Conservation (phyloP, 2,888 invertebrate species). For the Oligia fasciuncula region DNA sequence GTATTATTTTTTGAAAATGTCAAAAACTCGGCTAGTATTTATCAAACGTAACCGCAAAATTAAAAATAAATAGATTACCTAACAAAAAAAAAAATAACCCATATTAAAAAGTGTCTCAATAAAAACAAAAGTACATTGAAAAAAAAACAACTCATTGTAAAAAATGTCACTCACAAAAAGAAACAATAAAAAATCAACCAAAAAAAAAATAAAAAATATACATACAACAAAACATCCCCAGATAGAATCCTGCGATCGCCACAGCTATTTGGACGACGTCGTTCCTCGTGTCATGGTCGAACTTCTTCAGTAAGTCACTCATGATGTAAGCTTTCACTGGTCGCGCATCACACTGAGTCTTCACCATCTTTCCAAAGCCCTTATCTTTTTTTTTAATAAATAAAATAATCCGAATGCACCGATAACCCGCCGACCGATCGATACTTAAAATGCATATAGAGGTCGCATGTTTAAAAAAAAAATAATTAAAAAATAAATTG, state of each 20-base stretch:
- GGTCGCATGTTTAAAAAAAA: slow-evolving; percentile 69
- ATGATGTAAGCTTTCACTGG: slow-evolving; percentile 86
- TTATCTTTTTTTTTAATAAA: slow-evolving; percentile 68
- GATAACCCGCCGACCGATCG: slow-evolving; percentile 83
- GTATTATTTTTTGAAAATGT: not conserved
- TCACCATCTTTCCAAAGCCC: slow-evolving; percentile 78
- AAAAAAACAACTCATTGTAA: not conserved
- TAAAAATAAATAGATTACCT: no score
- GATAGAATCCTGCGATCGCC: slow-evolving; percentile 82
- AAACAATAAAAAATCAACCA: not conserved
- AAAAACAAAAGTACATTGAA: not conserved
- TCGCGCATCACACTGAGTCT: slow-evolving; percentile 83
- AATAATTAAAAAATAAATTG: slow-evolving; percentile 58
- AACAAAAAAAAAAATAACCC: not conserved
- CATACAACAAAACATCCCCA: slow-evolving; percentile 85
- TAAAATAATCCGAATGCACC: slow-evolving; percentile 76
- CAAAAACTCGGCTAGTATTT: not conserved
- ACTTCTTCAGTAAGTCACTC: slow-evolving; percentile 86
- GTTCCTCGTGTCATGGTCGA: slow-evolving; percentile 81
- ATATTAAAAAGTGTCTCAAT: not conserved
- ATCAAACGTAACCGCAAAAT: not conserved
- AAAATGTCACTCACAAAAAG: not conserved
- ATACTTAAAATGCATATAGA: slow-evolving; percentile 76
- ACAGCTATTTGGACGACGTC: slow-evolving; percentile 82
- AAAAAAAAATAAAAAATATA: slow-evolving; percentile 60